Conservation (phyloP, 2,888 invertebrate species). For the Amphipyra tragopoginis region DNA sequence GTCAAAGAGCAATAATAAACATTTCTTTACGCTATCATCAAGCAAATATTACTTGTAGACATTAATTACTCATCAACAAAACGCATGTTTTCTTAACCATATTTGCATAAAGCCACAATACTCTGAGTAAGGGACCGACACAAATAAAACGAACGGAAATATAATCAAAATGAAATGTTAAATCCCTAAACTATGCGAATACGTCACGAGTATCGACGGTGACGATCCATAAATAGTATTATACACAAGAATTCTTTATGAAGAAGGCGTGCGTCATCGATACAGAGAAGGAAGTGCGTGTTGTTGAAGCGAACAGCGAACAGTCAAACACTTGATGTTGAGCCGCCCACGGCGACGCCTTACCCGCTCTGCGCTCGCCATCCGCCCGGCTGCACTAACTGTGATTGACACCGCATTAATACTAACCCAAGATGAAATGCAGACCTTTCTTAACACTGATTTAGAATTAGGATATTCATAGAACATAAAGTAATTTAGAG, state of each 20-base stretch:
- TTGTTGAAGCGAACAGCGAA: slow-evolving; percentile 62
- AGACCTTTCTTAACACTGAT: slow-evolving; percentile 51
- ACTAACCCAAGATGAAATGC: slow-evolving; percentile 63
- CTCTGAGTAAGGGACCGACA: slow-evolving; percentile 40
- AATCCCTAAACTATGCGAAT: slow-evolving; percentile 61
- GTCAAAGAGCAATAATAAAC: slow-evolving; percentile 27
- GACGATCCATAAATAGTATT: slow-evolving; percentile 81
- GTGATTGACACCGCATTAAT: slow-evolving; percentile 65
- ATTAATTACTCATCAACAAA: slow-evolving; percentile 59
- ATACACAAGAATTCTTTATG: slow-evolving; percentile 64
- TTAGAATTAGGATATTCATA: slow-evolving; percentile 33
- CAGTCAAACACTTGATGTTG: slow-evolving; percentile 75
- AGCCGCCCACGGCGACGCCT: slow-evolving; percentile 70
- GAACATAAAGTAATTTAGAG: slow-evolving; percentile 33
- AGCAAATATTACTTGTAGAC: slow-evolving; percentile 47
- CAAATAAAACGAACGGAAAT: slow-evolving; percentile 53
- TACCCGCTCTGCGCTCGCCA: slow-evolving; percentile 33
- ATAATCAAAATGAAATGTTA: slow-evolving; percentile 57
- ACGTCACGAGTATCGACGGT: slow-evolving; percentile 58
- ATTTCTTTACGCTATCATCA: slow-evolving; percentile 31
- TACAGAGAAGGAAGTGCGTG: slow-evolving; percentile 70
- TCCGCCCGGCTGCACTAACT: slow-evolving; percentile 50
- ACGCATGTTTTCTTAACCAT: slow-evolving; percentile 48
- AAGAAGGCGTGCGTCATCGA: slow-evolving; percentile 76
- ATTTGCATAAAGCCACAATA: slow-evolving; percentile 49